A percentile compares a stretch with the other conserved stretches of the same genome.
These are phyloP conservation scores for Leptinotarsa lineolata DNA, from an alignment of 1,140 invertebrate species.

Conservation along the genomic window DNA sequence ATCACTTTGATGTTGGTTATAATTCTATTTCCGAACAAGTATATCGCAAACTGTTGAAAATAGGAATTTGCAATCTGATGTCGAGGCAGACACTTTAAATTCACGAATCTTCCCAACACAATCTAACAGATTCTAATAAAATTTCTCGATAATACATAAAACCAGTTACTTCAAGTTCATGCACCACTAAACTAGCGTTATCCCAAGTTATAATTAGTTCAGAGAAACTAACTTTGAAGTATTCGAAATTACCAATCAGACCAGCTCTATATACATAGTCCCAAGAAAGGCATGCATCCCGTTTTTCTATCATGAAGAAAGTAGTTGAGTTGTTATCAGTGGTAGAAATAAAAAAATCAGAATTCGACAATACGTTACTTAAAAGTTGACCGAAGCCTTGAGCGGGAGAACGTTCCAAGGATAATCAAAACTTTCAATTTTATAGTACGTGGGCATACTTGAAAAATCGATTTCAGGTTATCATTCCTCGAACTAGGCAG, in stretches of 20 bases:
- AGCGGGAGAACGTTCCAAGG: no score
- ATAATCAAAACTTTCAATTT: no score
- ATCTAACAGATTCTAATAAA: conserved; percentile 4
- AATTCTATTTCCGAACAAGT: no score
- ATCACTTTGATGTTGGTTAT: no score
- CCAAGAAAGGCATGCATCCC: background rate
- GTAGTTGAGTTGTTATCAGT: no score
- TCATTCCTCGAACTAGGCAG: no score
- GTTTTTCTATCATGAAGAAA: background rate
- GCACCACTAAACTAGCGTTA: background rate
- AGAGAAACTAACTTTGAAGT: background rate
- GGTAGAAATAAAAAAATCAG: no score
- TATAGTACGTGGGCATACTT: no score
- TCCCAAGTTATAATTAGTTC: conserved; percentile 3
- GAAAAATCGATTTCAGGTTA: no score
- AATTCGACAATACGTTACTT: no score
- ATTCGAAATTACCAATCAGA: conserved; percentile 15
- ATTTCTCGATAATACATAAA: background rate
- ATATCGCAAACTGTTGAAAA: no score
- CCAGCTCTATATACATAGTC: background rate
- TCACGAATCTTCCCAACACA: background rate
- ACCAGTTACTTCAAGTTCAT: background rate
- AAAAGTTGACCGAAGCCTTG: no score
- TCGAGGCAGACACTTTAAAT: background rate
- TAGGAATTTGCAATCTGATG: background rate